Evolutionary conservation across 2,113 vertebrate species (phyloP).

Genomic region (Macquaria australasica): DNA sequence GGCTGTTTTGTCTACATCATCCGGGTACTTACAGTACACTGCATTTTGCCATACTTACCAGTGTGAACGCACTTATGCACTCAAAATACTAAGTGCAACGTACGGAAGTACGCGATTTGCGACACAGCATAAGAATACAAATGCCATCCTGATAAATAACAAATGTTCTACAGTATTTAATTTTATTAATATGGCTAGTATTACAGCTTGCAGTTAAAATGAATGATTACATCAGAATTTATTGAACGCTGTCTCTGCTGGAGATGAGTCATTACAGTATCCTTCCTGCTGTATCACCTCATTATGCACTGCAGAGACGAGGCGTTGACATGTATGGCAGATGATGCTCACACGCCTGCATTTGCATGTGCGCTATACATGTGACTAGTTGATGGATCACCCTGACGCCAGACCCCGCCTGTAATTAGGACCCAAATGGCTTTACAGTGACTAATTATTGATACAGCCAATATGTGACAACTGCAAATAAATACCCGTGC

Average conservation of each 20-base stretch:
- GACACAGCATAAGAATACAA: neutral
- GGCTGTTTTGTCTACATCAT: too few species aligned
- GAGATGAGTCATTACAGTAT: slow-evolving; percentile 19
- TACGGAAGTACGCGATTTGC: too few species aligned
- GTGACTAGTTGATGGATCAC: slow-evolving; percentile 69
- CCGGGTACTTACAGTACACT: too few species aligned
- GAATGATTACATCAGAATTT: slow-evolving; percentile 9
- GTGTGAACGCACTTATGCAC: too few species aligned
- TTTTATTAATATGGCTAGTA: neutral
- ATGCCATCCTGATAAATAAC: neutral
- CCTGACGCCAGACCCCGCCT: slow-evolving; percentile 32
- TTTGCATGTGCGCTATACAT: slow-evolving; percentile 50
- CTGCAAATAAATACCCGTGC: slow-evolving; percentile 69
- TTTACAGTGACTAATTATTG: slow-evolving; percentile 76
- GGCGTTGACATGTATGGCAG: slow-evolving; percentile 9
- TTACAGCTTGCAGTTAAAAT: neutral
- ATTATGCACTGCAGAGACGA: slow-evolving; percentile 8
- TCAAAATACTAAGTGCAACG: too few species aligned
- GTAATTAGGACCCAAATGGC: slow-evolving; percentile 76
- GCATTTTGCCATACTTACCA: too few species aligned
- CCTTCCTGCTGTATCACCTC: slow-evolving; percentile 22
- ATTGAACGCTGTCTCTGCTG: neutral
- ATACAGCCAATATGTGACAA: slow-evolving; percentile 72
- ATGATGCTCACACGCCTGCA: slow-evolving; percentile 14
- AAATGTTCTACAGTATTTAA: slow-evolving; percentile 3